These are phyloP conservation scores for Pocillopora grandis DNA, from an alignment of 92 coral and sea anemone genomes.

Conservation along the genomic window DNA sequence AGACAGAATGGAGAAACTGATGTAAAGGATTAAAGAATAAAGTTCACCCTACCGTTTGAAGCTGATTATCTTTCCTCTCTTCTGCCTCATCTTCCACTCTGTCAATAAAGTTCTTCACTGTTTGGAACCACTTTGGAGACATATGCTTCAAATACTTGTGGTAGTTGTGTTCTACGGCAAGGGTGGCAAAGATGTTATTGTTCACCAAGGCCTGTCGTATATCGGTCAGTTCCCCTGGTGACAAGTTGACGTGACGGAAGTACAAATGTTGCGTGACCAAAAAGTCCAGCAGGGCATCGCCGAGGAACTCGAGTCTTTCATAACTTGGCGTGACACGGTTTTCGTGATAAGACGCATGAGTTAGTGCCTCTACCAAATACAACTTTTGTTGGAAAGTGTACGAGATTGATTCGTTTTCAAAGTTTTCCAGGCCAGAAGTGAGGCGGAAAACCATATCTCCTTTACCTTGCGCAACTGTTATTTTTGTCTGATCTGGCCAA, in stretches of 20 bases:
- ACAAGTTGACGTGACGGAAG: constrained; percentile 64
- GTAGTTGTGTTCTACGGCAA: constrained; percentile 77
- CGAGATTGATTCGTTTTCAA: constrained; percentile 61
- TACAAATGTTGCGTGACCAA: constrained; percentile 92
- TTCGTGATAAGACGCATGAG: constrained; percentile 83
- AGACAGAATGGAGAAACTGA: neutral
- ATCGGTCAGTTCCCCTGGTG: constrained; percentile 90
- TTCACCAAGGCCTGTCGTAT: constrained; percentile 95
- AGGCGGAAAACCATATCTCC: constrained; percentile 25
- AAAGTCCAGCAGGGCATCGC: constrained; percentile 93
- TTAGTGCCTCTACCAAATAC: constrained; percentile 81
- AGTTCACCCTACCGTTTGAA: constrained; percentile 14
- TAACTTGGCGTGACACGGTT: constrained; percentile 85
- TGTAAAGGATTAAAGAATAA: neutral
- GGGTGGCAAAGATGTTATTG: constrained; percentile 91
- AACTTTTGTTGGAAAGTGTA: constrained; percentile 75
- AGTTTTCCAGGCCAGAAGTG: constrained; percentile 58
- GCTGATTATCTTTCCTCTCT: constrained; percentile 2
- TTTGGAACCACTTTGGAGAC: constrained; percentile 84
- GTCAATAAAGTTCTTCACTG: constrained; percentile 73
- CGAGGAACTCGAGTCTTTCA: constrained; percentile 96
- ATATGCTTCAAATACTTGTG: constrained; percentile 80
- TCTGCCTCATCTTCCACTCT: constrained; percentile 39
- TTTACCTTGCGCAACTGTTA: neutral
- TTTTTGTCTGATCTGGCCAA: neutral